These are phyloP conservation scores for Zhuqinia jingwanae DNA, from an alignment of 2,888 invertebrate species.

Conservation along the genomic window DNA sequence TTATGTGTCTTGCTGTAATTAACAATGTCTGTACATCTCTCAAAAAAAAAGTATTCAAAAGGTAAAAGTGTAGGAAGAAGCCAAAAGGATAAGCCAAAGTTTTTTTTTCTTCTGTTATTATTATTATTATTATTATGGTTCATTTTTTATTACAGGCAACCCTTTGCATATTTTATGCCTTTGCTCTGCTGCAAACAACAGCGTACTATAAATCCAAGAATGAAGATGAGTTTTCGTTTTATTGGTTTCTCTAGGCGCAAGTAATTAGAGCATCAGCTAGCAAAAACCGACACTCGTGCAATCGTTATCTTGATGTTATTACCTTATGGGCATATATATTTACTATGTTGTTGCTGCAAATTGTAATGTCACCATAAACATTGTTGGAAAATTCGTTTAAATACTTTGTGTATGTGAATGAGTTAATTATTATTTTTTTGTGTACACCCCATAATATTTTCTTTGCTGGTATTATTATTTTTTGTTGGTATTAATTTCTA, in stretches of 20 bases:
- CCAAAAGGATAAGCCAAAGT: background rate
- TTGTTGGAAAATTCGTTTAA: slow-evolving; percentile 52
- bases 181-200: slow-evolving; percentile 17
- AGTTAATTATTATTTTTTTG: slow-evolving; percentile 52
- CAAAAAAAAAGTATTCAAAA: slow-evolving; percentile 20
- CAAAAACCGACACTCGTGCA: slow-evolving; percentile 28
- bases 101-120: background rate
- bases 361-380: slow-evolving; percentile 62
- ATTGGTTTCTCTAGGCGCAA: slow-evolving; percentile 58
- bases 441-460: too few species aligned
- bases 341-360: slow-evolving; percentile 29
- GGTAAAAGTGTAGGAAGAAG: background rate
- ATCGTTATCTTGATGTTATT: too few species aligned
- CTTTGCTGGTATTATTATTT: slow-evolving; percentile 28
- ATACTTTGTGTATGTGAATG: slow-evolving; percentile 44
- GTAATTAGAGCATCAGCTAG: slow-evolving; percentile 67
- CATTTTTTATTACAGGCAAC: slow-evolving; percentile 35
- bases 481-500: slow-evolving; percentile 35
- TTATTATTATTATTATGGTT: background rate
- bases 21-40: slow-evolving; percentile 15
- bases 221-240: slow-evolving; percentile 58
- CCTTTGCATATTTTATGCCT: background rate
- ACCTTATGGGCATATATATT: background rate
- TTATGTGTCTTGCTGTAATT: slow-evolving; percentile 25
- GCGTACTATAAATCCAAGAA: slow-evolving; percentile 19